Evolutionary conservation across 2,888 invertebrate species (phyloP), one percentile per base, ranked within the genome.

Genomic region (Cryptocephalus moraei): DNA sequence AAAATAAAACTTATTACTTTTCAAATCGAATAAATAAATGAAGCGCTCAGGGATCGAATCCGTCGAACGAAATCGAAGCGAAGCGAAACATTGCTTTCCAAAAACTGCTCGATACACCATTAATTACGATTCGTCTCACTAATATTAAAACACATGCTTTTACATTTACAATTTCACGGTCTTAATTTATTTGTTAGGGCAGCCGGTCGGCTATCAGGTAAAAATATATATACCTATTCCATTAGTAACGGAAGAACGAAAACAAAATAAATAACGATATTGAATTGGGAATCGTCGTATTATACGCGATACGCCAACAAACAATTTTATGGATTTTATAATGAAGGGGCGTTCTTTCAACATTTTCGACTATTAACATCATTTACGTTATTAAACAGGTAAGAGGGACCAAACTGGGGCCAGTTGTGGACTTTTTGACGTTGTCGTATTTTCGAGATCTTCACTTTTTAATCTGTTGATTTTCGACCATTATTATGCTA

Each of bases 281-380:
- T 22, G 41, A 42, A 41, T 46, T 46, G 46, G 41, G 39, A 46
- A 46, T 39, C 38, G 42, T 36, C 22, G 22, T 22, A 46, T 46
- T 41, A 36, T 46, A 36, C 32, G 46, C 32, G 39, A 32, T 46
- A 46, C 41, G 42, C 46, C 46, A 46, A 38, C 42, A 42, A 46
- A 46, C 46, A 46, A 46, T 46, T 46, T 46, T 46, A 46, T 46
- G 46, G 46, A 46, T 41, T 46, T 38, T 42, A 46, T 46, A 46
- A 46, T 46, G 46, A 46, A 46, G 46, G 46, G 46, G 46, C 46
- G 46, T 41, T 41, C 46, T 38, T 31, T 45, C 38, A 46, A 33
- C 42, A 46, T 46, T 46, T 36, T 39, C 34, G 42, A 32, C 46
- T 42, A 46, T 46, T 46, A 46, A 46, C 46, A 36, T 38, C 46